These are phyloP conservation scores for Passerculus sandwichensis DNA, from an alignment of 2,797 vertebrate genomes.

Conservation along the genomic window DNA sequence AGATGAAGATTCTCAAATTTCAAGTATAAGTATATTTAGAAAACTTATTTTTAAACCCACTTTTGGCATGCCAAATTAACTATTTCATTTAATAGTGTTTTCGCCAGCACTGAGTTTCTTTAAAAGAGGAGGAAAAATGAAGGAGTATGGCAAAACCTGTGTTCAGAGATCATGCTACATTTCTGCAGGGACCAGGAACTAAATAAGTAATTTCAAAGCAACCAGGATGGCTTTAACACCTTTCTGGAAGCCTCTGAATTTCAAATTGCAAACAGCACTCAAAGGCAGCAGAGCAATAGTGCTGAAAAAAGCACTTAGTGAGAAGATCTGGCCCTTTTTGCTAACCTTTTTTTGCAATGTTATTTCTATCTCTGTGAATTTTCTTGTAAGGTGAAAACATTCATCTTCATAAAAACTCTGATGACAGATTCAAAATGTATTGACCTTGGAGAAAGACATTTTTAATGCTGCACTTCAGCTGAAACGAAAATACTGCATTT, in stretches of 20 bases:
- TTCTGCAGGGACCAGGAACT: neutral
- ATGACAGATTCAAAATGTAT: slow-evolving; percentile 25
- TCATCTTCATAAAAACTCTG: slow-evolving; percentile 22
- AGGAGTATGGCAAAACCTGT: neutral
- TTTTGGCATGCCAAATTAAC: neutral
- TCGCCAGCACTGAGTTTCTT: neutral
- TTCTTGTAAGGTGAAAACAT: slow-evolving; percentile 30
- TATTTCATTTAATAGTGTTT: neutral
- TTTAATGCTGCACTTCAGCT: neutral
- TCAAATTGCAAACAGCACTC: neutral
- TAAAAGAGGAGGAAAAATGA: neutral
- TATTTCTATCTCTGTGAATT: neutral
- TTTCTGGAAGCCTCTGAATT: slow-evolving; percentile 25
- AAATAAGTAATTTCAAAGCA: slow-evolving; percentile 17
- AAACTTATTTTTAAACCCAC: neutral
- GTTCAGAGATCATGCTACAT: neutral
- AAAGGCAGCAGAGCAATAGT: neutral
- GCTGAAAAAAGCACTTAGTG: slow-evolving; percentile 1
- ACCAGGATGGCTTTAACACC: neutral
- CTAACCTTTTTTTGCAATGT: neutral
- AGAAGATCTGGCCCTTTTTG: neutral
- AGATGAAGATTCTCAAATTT: neutral
- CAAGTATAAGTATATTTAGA: neutral
- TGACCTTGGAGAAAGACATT: slow-evolving; percentile 26
- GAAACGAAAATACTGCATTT: neutral